Percentiles rank a stretch among this genome's conserved stretches.
These are phyloP conservation scores for Thymallus thymallus DNA, from an alignment of 2,113 vertebrate species.

Conservation along the genomic window DNA sequence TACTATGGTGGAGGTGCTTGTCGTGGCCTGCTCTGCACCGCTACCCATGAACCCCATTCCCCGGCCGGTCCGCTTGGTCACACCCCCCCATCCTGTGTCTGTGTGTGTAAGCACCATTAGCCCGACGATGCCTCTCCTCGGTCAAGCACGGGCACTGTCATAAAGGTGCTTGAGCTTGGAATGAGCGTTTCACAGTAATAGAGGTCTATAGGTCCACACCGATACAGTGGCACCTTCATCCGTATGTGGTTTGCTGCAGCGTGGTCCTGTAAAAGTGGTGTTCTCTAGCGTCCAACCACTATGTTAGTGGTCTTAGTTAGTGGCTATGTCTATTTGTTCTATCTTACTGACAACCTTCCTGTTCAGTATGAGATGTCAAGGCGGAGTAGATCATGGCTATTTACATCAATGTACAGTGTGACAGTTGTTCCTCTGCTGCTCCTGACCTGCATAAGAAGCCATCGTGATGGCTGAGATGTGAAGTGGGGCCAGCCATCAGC, in stretches of 20 bases:
- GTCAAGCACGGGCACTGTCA: conserved; percentile 6
- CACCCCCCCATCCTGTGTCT: background rate
- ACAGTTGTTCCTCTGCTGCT: conserved; percentile 31
- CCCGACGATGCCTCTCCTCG: background rate
- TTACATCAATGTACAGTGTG: background rate
- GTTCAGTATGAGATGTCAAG: background rate
- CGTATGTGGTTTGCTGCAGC: background rate
- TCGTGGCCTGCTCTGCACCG: background rate
- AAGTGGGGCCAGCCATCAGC: conserved; percentile 38
- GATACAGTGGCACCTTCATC: background rate
- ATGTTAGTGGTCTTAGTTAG: background rate
- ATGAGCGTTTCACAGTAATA: background rate
- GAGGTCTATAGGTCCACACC: background rate
- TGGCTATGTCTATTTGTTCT: background rate
- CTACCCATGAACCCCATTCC: background rate
- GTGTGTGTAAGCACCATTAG: conserved; percentile 14
- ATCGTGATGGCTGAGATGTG: conserved; percentile 20
- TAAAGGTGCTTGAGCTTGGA: conserved; percentile 12
- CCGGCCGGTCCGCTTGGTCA: background rate
- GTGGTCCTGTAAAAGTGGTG: background rate
- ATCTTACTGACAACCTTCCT: background rate
- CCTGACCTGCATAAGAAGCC: conserved; percentile 28
- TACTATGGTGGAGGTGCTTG: background rate
- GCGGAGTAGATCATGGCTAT: background rate
- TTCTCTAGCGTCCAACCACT: background rate